Base-by-base conservation (phyloP, 2,797 vertebrate species). In the Neosilurus mollespiculum region DNA sequence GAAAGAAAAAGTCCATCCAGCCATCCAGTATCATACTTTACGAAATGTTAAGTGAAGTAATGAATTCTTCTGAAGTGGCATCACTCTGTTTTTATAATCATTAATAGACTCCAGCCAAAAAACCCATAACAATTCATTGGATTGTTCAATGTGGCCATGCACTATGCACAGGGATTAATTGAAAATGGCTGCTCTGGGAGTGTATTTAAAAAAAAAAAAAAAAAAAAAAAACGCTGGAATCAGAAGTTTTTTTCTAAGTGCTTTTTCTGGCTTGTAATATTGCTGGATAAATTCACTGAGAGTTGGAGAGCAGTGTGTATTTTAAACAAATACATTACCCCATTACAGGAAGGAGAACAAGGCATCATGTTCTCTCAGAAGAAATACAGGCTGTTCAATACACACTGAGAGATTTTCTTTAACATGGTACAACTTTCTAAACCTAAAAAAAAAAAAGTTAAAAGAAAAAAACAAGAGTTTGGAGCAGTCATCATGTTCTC, bases 71-170 rank as follows among this genome's bases (percentile, higher is more conserved):
- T 53, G 24, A 84, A 89, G 86, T 85, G 86, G 87, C 89, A 87
- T 90, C 89, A 92, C 90, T 94, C 88, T 89, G 91, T 94, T 93
- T 93, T 93, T 89, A 94, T 91, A 91, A 89, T 92, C 92, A 94
- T 94, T 94, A 94, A 93, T 91, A 90, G 85, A 89, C 90, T 91
- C 78, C 89, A 91, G 91, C 90, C 90, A 90, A 88, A 91, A 91
- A 92, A 91, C 93, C 90, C 88, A 92, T 94, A 93, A 94, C 91
- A 93, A 91, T 93, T 92, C 92, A 94, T 91, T 94, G 93, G 87
- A 94, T 94, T 93, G 92, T 94, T 93, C 93, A 94, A 94, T 94
- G 93, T 92, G 93, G 94, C 91, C 91, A 93, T 94, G 92, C 90
- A 94, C 94, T 93, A 95, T 94, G 92, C 89, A 94, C 87, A 86